Conservation (phyloP, 92 coral and sea anemone species). For the Heliopora coerulea region DNA sequence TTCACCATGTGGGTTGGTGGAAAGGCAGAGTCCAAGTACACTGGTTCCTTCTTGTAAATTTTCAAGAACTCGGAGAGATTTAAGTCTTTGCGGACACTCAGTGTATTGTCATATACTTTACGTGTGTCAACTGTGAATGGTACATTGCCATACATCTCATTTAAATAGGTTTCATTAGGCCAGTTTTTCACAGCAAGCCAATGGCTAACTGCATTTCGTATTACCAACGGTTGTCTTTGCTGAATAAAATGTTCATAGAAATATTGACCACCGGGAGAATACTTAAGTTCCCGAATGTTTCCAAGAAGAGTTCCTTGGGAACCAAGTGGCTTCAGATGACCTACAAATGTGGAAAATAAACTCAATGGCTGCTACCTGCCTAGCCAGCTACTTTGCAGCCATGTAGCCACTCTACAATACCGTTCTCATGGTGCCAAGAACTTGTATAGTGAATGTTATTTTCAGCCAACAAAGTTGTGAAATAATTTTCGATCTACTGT, state of each 20-base stretch:
- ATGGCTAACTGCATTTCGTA: conserved; percentile 80
- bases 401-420: too few species aligned
- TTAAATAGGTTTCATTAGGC: conserved; percentile 78
- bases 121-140: conserved; percentile 72
- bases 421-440: too few species aligned
- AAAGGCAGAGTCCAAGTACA: conserved; percentile 84
- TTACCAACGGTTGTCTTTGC: conserved; percentile 74
- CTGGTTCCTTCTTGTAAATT: conserved; percentile 68
- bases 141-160: conserved; percentile 64
- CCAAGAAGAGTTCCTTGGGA: conserved; percentile 68
- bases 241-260: conserved; percentile 79
- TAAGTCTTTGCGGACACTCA: conserved; percentile 66
- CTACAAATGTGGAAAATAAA: conserved; percentile 37
- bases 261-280: conserved; percentile 77
- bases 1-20: conserved; percentile 65
- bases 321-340: conserved; percentile 71
- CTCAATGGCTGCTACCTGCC: too few species aligned
- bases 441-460: too few species aligned
- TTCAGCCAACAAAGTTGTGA: too few species aligned
- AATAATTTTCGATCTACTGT: too few species aligned
- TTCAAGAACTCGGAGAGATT: conserved; percentile 64
- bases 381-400: too few species aligned
- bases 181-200: conserved; percentile 88
- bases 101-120: conserved; percentile 72
- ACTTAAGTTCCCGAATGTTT: conserved; percentile 56